Base-by-base conservation (phyloP, 2,797 vertebrate genomes). In the Microcaecilia unicolor region DNA sequence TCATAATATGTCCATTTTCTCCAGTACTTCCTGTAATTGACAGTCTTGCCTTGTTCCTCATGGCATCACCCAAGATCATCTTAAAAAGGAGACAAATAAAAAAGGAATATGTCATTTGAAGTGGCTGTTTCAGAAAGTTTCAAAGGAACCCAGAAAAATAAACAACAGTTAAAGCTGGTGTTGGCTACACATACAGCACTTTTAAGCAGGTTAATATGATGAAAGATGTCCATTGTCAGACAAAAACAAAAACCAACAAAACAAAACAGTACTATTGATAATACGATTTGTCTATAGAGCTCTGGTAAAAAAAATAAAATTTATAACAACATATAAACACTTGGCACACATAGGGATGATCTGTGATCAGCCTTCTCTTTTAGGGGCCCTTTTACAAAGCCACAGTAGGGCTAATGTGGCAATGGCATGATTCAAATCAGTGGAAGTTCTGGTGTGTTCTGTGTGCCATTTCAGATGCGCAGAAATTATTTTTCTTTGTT, bases 11-110 rank as follows among this genome's bases (percentile, higher is more conserved):
- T 85, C 96, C 95, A 78, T 97, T 98, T 89, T 95, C 93, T 85
- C 96, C 94, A 82, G 89, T 86, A 83, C 92, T 97, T 81, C 93
- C 94, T 78, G 92, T 96, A 83, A 97, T 83, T 74, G 95, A 98
- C 84, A 98, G 88, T 81, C 92, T 93, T 34, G 91, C 89, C 86
- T 98, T 93, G 76, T 65, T 98, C 85, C 88, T 94, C 92, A 92
- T 89, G 80, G 90, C 87, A 55, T 93, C 91, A 57, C 80, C 88
- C 76, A 97, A 93, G 73, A 92, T 96, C 89, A 98, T 90, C 95
- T 98, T 88, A 64, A 51, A 83, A 72, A 71, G 81, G 46, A 61
- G 60, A 66, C 45, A 52, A 51, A 72, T 48, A 31, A 72, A 53
- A 61, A 32, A 61, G 31, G 28, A n/a, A n/a, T n/a, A n/a, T n/a